phyloP scores from a whole-genome alignment of 2,888 invertebrate species.

The Hermaeophaga mercurialis region DNA sequence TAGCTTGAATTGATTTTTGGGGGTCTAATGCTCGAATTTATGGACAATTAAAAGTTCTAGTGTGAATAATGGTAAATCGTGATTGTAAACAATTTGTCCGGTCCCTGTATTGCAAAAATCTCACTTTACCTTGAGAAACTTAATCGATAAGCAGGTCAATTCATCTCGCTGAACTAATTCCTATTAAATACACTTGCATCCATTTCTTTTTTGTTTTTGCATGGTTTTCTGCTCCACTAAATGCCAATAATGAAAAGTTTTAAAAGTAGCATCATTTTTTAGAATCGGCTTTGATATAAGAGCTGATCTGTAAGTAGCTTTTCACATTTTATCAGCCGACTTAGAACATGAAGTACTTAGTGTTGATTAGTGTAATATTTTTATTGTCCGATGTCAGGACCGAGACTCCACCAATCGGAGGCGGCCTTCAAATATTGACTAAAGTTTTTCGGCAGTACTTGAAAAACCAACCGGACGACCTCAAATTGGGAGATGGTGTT shows the following conservation, averaged over 20 bases:
- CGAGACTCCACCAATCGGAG: conserved; percentile 34
- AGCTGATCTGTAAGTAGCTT: conserved; percentile 32
- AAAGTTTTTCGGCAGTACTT: conserved; percentile 61
- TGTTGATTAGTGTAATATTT: conserved; percentile 42
- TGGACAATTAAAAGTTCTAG: too few relatives aligned
- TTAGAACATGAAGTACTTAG: conserved; percentile 50
- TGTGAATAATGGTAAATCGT: too few relatives aligned
- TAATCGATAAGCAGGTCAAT: conserved; percentile 45
- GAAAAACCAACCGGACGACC: conserved; percentile 60
- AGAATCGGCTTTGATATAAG: conserved; percentile 41
- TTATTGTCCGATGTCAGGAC: conserved; percentile 35
- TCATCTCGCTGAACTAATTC: conserved; percentile 42
- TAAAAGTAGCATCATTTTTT: conserved; percentile 40
- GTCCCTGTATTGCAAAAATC: conserved; percentile 23
- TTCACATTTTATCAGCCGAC: conserved; percentile 41
- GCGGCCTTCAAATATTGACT: conserved; percentile 50
- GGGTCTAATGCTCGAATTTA: too few relatives aligned
- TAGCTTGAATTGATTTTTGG: too few relatives aligned
- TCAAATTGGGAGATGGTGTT: conserved; percentile 68
- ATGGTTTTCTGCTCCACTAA: conserved; percentile 58
- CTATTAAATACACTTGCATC: conserved; percentile 49
- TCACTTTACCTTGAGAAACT: conserved; percentile 28
- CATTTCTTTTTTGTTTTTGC: conserved; percentile 45
- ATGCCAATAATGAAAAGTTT: conserved; percentile 48
- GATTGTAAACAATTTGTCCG: conserved; percentile 15